Evolutionary conservation across 2,797 vertebrate species (phyloP), one percentile per base, ranked within the genome.

Genomic region (Danionella dracula): DNA sequence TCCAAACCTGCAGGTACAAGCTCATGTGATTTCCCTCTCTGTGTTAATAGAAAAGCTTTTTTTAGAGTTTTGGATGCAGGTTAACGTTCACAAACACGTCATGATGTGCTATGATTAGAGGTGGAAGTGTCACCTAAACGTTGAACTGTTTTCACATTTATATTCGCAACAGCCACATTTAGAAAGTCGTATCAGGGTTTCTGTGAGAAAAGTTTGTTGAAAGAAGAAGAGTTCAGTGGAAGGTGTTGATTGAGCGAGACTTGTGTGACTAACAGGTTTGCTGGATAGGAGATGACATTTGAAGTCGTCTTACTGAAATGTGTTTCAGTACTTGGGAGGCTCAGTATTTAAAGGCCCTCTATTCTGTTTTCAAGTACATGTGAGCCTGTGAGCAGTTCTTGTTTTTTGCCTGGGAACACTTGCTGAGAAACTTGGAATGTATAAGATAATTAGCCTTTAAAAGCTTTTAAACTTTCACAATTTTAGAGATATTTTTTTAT

Each of bases 1-100:
- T 87, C 92, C 78, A 98, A 94, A 79, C 92, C 96, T 0, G 79
- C 94, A 74, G 94, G 95, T 97, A 86, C 6, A n/a, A n/a, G 16
- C 5, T 6, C 27, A 20, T 34, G 12, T 6, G 11, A n/a, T 31
- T 44, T 21, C 12, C 2, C 12, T 31, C 5, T 42, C 17, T 5
- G 20, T 45, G 10, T 13, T 17, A 8, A 50, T 5, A 2, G 5
- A 38, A 2, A 10, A 12, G 6, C 10, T 34, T 53, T 35, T 53
- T 53, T 21, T 40, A 8, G 29, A 2, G 1, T 5, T 56, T 23
- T 16, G n/a, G n/a, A n/a, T n/a, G n/a, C n/a, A 29, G 15, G 54
- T 46, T 29, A 54, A 44, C 61, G 23, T 27, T 27, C n/a, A 32
- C 8, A 12, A 11, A 9, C 27, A 19, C 40, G 4, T 46, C 41